A percentile compares a stretch with the other conserved stretches of the same genome.
These are phyloP conservation scores for Monopis laevigella DNA, from an alignment of 2,888 invertebrate species.

Conservation along the genomic window DNA sequence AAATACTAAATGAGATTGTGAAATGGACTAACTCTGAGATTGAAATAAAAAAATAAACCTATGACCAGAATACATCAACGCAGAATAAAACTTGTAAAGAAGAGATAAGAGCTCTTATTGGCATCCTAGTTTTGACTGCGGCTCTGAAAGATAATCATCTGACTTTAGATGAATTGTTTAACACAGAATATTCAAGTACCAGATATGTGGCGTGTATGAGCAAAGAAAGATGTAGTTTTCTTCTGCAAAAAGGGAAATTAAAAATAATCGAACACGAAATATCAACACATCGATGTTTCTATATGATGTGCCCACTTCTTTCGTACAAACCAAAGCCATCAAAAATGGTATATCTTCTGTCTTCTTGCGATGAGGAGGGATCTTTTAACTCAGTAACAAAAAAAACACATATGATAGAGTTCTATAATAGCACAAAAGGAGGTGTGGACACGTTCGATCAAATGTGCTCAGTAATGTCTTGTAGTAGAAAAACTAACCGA, in stretches of 20 bases:
- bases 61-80: not conserved
- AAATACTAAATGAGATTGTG: no score
- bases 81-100: conserved; percentile 1
- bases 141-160: conserved; percentile 3
- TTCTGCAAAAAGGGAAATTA: not conserved
- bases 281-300: not conserved
- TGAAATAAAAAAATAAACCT: conserved; percentile 1
- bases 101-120: not conserved
- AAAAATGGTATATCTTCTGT: no score
- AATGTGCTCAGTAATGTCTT: conserved; percentile 1
- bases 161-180: conserved; percentile 3
- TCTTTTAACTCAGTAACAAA: no score
- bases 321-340: no score
- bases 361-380: no score
- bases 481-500: conserved; percentile 2
- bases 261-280: not conserved
- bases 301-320: conserved; percentile 1
- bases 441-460: no score
- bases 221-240: conserved; percentile 1
- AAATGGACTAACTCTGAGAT: no score
- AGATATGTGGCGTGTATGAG: conserved; percentile 5
- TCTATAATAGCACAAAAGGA: no score
- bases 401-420: no score
- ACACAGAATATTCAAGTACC: conserved; percentile 1
- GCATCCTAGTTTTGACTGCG: conserved; percentile 1